Evolutionary conservation across 2,888 invertebrate species (phyloP).

Genomic region (Erebia aethiops): DNA sequence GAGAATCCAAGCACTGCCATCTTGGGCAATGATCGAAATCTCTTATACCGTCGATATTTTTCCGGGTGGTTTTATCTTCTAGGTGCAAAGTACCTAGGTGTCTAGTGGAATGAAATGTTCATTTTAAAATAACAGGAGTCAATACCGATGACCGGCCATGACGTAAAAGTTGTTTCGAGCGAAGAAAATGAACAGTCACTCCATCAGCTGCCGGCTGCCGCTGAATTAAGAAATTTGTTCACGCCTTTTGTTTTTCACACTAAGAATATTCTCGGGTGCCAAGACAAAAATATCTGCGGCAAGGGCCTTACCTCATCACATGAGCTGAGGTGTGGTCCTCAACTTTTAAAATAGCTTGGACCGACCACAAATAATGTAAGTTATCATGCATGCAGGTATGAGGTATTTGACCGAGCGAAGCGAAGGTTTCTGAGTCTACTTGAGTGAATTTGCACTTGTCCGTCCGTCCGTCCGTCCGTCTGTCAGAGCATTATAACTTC

Average conservation of each 20-base stretch:
- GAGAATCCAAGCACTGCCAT: no score
- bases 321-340: constrained; percentile 27
- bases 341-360: constrained; percentile 16
- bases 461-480: no score
- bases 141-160: constrained; percentile 66
- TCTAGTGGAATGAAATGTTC: no score
- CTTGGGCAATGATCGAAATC: no score
- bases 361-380: constrained; percentile 4
- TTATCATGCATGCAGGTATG: not conserved
- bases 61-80: no score
- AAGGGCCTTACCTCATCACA: constrained; percentile 36
- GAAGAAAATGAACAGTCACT: constrained; percentile 38
- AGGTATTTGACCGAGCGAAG: no score
- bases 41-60: no score
- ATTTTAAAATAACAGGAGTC: constrained; percentile 32
- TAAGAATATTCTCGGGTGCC: constrained; percentile 48
- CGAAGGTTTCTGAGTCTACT: no score
- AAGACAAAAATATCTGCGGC: constrained; percentile 55
- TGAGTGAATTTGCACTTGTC: no score
- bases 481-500: no score
- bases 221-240: constrained; percentile 33
- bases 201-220: constrained; percentile 32
- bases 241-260: constrained; percentile 35
- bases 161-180: constrained; percentile 51
- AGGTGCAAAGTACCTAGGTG: no score